Evolutionary conservation across 2,113 vertebrate species (phyloP).

Genomic region (Zosterops pallidus): DNA sequence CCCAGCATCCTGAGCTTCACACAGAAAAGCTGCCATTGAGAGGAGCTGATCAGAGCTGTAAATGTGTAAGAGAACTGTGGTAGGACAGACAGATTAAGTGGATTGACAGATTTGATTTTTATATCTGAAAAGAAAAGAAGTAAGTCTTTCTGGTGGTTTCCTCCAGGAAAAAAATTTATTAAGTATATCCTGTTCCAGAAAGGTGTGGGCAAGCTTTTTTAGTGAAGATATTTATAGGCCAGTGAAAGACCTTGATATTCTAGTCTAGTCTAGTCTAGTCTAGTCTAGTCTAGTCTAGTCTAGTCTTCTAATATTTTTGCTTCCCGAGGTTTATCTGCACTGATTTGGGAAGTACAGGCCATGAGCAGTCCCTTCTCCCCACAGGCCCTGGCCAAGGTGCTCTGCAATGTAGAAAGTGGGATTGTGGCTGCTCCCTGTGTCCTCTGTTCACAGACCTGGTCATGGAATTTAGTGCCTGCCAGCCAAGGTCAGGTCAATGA

Average conservation of each 20-base stretch:
- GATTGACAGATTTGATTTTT: not conserved
- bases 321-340: not conserved
- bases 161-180: not conserved
- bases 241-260: not conserved
- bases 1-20: not conserved
- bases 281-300: not conserved
- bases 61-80: not conserved
- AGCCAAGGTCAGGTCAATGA: not conserved
- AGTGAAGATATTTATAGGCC: not conserved
- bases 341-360: not conserved
- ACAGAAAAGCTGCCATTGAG: not conserved
- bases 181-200: not conserved
- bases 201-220: not conserved
- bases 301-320: not conserved
- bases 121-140: not conserved
- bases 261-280: not conserved
- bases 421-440: not conserved
- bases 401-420: not conserved
- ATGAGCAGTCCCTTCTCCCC: not conserved
- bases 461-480: not conserved
- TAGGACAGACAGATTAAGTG: not conserved
- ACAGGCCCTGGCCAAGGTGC: fast-evolving
- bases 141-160: not conserved
- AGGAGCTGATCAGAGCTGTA: not conserved
- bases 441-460: not conserved